Evolutionary conservation across 2,113 vertebrate genomes (phyloP).

Genomic region (Dromaius novaehollandiae): DNA sequence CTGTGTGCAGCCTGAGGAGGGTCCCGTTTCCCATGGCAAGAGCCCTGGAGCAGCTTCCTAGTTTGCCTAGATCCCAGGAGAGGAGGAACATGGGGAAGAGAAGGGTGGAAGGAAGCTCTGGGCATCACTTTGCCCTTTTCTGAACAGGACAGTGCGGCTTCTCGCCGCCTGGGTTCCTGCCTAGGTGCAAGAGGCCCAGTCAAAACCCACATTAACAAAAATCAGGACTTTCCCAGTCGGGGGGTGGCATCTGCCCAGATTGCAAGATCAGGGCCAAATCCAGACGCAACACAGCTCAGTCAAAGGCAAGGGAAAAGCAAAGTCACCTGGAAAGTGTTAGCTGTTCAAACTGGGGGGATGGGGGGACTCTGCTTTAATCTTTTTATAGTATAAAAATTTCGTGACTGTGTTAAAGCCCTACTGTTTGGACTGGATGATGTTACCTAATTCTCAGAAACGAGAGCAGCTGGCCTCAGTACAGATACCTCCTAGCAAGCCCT

Average conservation of each 20-base stretch:
- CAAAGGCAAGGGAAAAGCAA: neutral
- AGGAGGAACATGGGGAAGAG: neutral
- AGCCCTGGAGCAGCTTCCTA: neutral
- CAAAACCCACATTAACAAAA: neutral
- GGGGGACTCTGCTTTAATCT: neutral
- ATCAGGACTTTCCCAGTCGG: neutral
- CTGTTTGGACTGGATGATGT: slow-evolving; percentile 48
- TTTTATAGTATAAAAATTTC: slow-evolving; percentile 37
- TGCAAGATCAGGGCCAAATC: neutral
- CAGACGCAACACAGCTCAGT: neutral
- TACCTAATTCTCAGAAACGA: slow-evolving; percentile 40
- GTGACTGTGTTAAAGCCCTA: slow-evolving; percentile 36
- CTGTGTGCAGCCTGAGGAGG: too few relatives aligned
- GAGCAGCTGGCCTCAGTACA: neutral
- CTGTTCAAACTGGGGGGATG: neutral
- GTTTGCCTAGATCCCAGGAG: neutral
- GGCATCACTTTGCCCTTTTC: neutral
- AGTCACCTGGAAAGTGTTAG: slow-evolving; percentile 52
- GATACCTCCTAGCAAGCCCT: slow-evolving; percentile 45
- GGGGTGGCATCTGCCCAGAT: neutral
- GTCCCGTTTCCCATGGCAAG: too few relatives aligned
- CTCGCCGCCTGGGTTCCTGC: neutral
- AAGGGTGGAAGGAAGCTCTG: neutral
- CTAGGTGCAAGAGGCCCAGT: neutral
- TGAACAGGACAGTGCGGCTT: neutral